Evolutionary conservation across 2,888 invertebrate species (phyloP), one percentile per base, ranked within the genome.

Genomic region (Ptycholaimellus sp.): DNA sequence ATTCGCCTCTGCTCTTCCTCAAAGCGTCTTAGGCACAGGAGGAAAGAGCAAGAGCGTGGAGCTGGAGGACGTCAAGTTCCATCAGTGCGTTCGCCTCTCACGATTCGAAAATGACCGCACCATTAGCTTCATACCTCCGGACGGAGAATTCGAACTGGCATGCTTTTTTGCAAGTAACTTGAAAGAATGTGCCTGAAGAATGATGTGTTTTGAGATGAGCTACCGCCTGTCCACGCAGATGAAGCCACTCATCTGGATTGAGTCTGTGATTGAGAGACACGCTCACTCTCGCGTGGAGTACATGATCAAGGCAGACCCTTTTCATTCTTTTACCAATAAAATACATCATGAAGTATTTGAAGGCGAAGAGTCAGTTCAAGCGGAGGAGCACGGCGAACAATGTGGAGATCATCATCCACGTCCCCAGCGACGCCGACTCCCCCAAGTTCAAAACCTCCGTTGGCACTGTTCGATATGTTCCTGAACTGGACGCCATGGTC

Each of bases 41-140:
- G 87, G 85, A 1, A 90, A 90, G 62, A 87, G 83, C 16, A 93
- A 93, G 59, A 85, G 87, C 17, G 93, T 93, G 0, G 93, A 93
- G 59, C 60, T 96, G 42, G 93, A 93, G 62, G 93, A 93, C 65
- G 87, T 90, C 0, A 96, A 96, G 58, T 93, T 93, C 57, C 93
- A 96, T 59, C 93, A 93, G 58, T 96, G 93, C 59, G 93, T 96
- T 1, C 69, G 93, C 45, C 62, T 96, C 44, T 90, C 90, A 0
- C 69, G 93, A 43, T 93, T 93, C 61, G 93, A 90, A 59, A 90
- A 90, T 60, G 90, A 93, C 59, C 70, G 90, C 38, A 93, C 90
- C 83, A 49, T 49, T 28, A 48, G 49, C 0, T 93, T 93, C 59
- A 87, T 93, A 54, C 90, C 90, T 38, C 90, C 90, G 0, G 90